A percentile compares a stretch with the other conserved stretches of the same genome.
Conservation (phyloP, 2,113 vertebrate species). For the Synchiropus splendidus region DNA sequence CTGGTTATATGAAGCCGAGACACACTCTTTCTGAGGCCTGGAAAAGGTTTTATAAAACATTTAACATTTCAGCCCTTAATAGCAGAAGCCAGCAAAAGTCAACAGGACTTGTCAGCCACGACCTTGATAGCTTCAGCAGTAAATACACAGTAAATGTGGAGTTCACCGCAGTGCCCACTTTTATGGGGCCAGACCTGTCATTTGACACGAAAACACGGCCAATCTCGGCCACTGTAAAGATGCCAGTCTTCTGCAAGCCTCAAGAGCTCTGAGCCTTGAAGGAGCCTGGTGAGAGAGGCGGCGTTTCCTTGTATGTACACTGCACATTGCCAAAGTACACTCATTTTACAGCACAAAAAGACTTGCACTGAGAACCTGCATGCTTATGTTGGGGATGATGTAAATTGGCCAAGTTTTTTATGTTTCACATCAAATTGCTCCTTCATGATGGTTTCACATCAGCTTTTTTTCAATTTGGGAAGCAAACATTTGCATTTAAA, state of each 20-base stretch:
- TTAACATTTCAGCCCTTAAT: constrained; percentile 27
- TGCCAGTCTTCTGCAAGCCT: constrained; percentile 66
- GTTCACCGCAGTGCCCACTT: constrained; percentile 50
- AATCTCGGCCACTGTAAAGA: constrained; percentile 58
- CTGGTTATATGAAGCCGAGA: constrained; percentile 5
- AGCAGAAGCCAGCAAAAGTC: constrained; percentile 59
- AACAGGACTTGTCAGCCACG: constrained; percentile 57
- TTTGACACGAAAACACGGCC: constrained; percentile 61
- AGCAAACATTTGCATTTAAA: constrained; percentile 71
- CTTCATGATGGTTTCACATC: constrained; percentile 48
- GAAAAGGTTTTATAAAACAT: constrained; percentile 33
- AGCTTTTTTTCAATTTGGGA: constrained; percentile 45
- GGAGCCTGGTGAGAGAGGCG: constrained; percentile 54
- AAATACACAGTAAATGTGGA: constrained; percentile 57
- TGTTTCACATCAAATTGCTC: constrained; percentile 61
- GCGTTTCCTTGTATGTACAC: constrained; percentile 58
- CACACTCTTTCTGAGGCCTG: constrained; percentile 4
- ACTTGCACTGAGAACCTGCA: constrained; percentile 41
- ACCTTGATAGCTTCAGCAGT: constrained; percentile 61
- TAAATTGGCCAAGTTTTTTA: constrained; percentile 66
- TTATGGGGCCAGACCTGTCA: constrained; percentile 52
- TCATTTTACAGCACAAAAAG: constrained; percentile 63
- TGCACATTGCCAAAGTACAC: constrained; percentile 65
- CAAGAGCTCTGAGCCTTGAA: constrained; percentile 63
- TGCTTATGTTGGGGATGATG: constrained; percentile 65